A percentile compares a stretch with the other conserved stretches of the same genome.
These are phyloP conservation scores for Plestiodon gilberti DNA, from an alignment of 2,113 vertebrate species.

Conservation along the genomic window DNA sequence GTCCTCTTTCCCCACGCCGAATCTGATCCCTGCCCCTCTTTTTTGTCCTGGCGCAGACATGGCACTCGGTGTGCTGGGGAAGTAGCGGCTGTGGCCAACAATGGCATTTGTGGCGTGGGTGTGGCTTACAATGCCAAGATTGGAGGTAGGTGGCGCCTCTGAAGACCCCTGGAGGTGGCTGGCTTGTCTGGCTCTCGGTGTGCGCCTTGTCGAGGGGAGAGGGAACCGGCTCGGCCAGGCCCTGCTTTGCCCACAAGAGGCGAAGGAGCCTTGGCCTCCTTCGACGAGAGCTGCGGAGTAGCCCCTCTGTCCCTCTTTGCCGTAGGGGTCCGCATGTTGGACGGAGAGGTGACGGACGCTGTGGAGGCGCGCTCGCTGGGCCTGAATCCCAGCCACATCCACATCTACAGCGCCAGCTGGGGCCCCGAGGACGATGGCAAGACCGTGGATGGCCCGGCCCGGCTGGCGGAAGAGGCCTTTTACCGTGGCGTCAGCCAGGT, in stretches of 20 bases:
- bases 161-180: background rate
- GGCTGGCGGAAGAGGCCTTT: constrained; percentile 94
- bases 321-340: constrained; percentile 96
- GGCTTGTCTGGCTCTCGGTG: accelerated
- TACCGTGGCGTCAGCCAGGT: constrained; percentile 93
- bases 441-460: constrained; percentile 95
- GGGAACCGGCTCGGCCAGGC: background rate
- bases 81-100: constrained; percentile 92
- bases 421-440: constrained; percentile 96
- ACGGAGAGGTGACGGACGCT: constrained; percentile 96
- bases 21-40: background rate
- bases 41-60: constrained; percentile 75
- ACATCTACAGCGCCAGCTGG: constrained; percentile 95
- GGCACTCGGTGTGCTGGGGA: constrained; percentile 95
- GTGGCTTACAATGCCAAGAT: constrained; percentile 94
- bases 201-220: background rate
- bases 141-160: constrained; percentile 81
- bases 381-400: constrained; percentile 92
- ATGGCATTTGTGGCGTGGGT: constrained; percentile 91
- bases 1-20: accelerated
- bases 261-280: accelerated
- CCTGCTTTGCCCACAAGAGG: accelerated
- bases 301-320: background rate
- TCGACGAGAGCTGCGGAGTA: accelerated
- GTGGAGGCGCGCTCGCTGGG: constrained; percentile 96